Evolutionary conservation across 92 coral and sea anemone species (phyloP).

Genomic region (Hydrozoanthus gracilis): DNA sequence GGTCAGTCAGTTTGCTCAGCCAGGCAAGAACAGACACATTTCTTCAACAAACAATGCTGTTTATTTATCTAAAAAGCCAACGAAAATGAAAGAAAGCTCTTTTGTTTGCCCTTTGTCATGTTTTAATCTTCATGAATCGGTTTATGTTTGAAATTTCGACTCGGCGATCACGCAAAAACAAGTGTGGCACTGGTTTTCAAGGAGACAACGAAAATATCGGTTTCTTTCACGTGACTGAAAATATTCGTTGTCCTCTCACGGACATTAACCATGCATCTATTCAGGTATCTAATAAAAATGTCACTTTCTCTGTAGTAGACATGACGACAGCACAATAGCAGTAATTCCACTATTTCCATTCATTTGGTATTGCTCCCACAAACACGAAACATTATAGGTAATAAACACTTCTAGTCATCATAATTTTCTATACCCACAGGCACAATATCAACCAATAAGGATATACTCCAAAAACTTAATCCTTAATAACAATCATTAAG

Average conservation of each 20-base stretch:
- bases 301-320: neutral
- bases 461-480: neutral
- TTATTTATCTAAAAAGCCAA: slow-evolving; percentile 13
- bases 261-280: neutral
- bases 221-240: neutral
- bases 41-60: slow-evolving; percentile 45
- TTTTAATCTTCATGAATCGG: neutral
- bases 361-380: neutral
- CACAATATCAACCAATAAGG: neutral
- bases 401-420: neutral
- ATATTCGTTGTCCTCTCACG: neutral
- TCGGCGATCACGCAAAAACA: neutral
- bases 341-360: neutral
- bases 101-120: slow-evolving; percentile 20
- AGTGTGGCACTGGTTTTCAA: neutral
- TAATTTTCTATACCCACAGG: neutral
- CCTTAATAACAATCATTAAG: neutral
- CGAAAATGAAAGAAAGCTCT: slow-evolving; percentile 24
- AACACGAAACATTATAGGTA: neutral
- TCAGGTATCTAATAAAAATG: neutral
- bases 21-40: slow-evolving; percentile 34
- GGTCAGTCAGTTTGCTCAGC: slow-evolving; percentile 22
- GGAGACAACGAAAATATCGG: neutral
- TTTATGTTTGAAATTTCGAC: neutral
- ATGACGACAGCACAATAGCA: neutral